Evolutionary conservation across 2,113 vertebrate genomes (phyloP), one percentile per base, ranked within the genome.

Genomic region (Labeo rohita): DNA sequence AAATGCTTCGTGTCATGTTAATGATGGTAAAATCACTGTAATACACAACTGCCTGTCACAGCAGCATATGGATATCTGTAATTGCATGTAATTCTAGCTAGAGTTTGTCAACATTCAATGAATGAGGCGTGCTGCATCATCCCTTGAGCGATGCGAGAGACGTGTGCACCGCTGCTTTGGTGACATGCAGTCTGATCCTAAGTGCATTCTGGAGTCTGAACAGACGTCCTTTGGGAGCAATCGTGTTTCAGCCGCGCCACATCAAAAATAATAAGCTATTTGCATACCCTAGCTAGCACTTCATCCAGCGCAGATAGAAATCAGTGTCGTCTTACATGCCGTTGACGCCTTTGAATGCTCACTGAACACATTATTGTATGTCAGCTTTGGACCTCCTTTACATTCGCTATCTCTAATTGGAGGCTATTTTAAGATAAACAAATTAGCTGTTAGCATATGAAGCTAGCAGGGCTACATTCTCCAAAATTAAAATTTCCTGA

Each of bases 201-300:
- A 83, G 80, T 52, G 66, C 65, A 70, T 83, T 83, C 80, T 83
- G 36, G 50, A 84, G 45, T 68, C 77, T 80, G 21, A 47, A 70
- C 36, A 45, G 54, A 10, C 50, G 2, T 80, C 77, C 66, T 45
- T 36, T 45, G 76, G 80, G 79, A 76, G 47, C 28, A 83, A 76
- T 54, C 54, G 36, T 43, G 56, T 50, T 86, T n/a, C 47, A 52
- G 56, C 12, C 15, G 12, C 13, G 2, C 21, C 73, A 61, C 43
- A 68, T 79, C 28, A 66, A 87, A 77, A 83, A 76, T 72, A 63
- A 88, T 78, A 84, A 84, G 80, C 18, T 80, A 78, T 83, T 49
- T 83, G 85, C 56, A 59, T 80, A 66, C 50, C 34, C 56, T 16
- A 66, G 47, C 50, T 49, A 77, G 66, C 66, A 54, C 73, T 84